Base-by-base conservation (phyloP, 2,888 invertebrate species). In the Philereme transversata region DNA sequence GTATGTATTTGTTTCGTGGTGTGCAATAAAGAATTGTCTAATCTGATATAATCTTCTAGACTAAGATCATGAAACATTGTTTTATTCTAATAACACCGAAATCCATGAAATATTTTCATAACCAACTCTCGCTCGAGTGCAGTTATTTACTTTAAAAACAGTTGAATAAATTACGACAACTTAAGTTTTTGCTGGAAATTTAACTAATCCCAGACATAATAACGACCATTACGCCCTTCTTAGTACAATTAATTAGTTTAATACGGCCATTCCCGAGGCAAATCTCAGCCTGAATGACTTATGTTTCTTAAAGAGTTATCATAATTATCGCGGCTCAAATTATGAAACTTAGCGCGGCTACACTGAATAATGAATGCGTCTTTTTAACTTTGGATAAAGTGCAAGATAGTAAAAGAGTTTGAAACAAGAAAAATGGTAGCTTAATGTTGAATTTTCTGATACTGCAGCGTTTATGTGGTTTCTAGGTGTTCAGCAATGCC, bases 171-270 rank as follows among this genome's bases (percentile, higher is more conserved):
- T 63, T 56, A 52, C 41, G 34, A 22, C 57, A 62, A 60, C 58
- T 62, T 58, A 60, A 65, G 58, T 62, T 56, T 60, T 54, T 61
- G 54, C 62, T 51, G 64, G 51, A 76, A 74, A 79, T 77, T 78
- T 77, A 70, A 71, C 78, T 83, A 84, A 86, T 85, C 86, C 71
- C 61, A 79, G 80, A 85, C 82, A 81, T 83, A 86, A 62, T 82
- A 78, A 81, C 77, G 72, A 70, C 86, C 82, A 86, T 90, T 87
- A 90, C 82, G 79, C 78, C 78, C 78, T 84, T 78, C 84, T 90
- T 85, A 87, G 70, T 75, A 83, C 87, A 87, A 90, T 92, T 91
- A 91, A 92, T 91, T 90, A 86, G 86, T 89, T 86, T 90, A 91
- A 91, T 90, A 86, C 88, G 81, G 87, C 86, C 85, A 87, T 90